Evolutionary conservation across 2,888 invertebrate genomes (phyloP).

Genomic region (Oscheius onirici): DNA sequence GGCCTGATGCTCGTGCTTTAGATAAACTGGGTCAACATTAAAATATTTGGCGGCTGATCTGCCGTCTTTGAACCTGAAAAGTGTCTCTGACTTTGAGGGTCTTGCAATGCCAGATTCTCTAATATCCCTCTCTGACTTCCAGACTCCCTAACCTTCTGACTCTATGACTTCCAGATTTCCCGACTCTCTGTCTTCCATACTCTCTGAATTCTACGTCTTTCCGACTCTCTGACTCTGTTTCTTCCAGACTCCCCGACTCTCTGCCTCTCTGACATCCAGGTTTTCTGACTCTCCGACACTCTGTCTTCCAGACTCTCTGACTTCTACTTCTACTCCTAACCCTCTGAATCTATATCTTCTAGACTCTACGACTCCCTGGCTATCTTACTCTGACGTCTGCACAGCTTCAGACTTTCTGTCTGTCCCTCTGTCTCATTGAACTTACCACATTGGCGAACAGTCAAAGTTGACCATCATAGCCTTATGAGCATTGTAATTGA

Average conservation of each 20-base stretch:
- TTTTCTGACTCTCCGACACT: too few relatives aligned
- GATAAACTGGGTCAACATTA: constrained; percentile 94
- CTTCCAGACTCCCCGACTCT: not conserved
- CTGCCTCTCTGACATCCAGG: too few relatives aligned
- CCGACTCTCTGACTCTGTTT: not conserved
- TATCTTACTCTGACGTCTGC: not conserved
- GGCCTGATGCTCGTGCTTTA: constrained; percentile 97
- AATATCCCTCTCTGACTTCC: too few relatives aligned
- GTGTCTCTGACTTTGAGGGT: not conserved
- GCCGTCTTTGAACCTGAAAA: constrained; percentile 78
- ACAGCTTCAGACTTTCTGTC: not conserved
- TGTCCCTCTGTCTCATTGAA: not conserved
- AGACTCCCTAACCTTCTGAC: too few relatives aligned
- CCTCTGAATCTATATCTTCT: too few relatives aligned
- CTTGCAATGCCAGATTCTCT: too few relatives aligned
- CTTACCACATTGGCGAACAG: constrained; percentile 96
- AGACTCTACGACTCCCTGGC: not conserved
- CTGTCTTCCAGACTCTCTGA: too few relatives aligned
- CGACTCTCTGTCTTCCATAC: too few relatives aligned
- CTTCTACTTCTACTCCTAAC: too few relatives aligned
- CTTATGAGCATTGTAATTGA: constrained; percentile 97
- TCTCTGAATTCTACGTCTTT: too few relatives aligned
- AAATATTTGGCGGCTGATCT: constrained; percentile 92
- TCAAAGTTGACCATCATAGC: constrained; percentile 99
- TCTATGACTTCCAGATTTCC: too few relatives aligned